These are phyloP conservation scores for Dendrolimus punctatus DNA, from an alignment of 1,140 invertebrate genomes.

Conservation along the genomic window DNA sequence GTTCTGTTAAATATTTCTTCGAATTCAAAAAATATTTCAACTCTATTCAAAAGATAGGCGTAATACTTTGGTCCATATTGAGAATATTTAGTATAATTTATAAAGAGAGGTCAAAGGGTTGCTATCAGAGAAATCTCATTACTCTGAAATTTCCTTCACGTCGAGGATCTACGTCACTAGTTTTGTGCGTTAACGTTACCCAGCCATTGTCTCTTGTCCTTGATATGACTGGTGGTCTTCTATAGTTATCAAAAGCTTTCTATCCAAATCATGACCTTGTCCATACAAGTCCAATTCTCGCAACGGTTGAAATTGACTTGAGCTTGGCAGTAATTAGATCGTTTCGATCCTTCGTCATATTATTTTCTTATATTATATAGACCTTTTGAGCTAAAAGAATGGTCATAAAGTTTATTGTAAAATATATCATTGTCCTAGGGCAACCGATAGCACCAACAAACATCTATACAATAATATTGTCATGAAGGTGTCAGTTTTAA, in stretches of 20 bases:
- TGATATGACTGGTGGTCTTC: slow-evolving; percentile 29
- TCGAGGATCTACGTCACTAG: slow-evolving; percentile 40
- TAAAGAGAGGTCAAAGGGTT: slow-evolving; percentile 25
- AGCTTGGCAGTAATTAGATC: slow-evolving; percentile 73
- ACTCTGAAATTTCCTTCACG: slow-evolving; percentile 48
- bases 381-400: no score
- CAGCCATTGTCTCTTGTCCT: slow-evolving; percentile 43
- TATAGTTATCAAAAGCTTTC: slow-evolving; percentile 57
- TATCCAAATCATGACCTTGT: slow-evolving; percentile 55
- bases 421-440: no score
- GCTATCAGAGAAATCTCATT: slow-evolving; percentile 71
- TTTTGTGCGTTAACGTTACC: slow-evolving; percentile 37
- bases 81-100: slow-evolving; percentile 47
- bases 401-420: no score
- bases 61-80: slow-evolving; percentile 67
- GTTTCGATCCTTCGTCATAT: slow-evolving; percentile 81
- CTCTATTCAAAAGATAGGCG: neutral
- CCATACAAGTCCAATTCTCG: slow-evolving; percentile 74
- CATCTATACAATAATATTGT: no score
- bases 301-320: slow-evolving; percentile 74
- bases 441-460: no score
- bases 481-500: no score
- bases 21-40: neutral
- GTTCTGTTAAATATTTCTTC: slow-evolving; percentile 82
- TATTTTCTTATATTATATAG: slow-evolving; percentile 39